Base-by-base conservation (phyloP, 2,888 invertebrate genomes). In the Cephus pygmeus region DNA sequence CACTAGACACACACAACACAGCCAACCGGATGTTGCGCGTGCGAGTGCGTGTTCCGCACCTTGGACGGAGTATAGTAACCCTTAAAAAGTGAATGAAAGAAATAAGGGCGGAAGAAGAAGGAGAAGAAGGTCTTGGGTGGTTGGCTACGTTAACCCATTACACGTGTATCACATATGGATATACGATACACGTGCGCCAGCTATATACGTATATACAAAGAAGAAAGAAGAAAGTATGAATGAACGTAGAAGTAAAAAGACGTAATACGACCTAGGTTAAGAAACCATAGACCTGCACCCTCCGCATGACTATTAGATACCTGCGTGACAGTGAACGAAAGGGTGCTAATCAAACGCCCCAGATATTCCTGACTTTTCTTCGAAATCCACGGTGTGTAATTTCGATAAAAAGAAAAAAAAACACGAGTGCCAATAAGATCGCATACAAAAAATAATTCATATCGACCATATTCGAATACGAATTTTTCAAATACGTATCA, bases 251-350 rank as follows among this genome's bases (percentile, higher is more conserved):
- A 75, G 75, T 71, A 75, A 77, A 79, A 84, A 87, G 85, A 87
- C 85, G 89, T 89, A 90, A 89, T 86, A 79, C 80, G 88, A 89
- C 85, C 88, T 86, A 84, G 82, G 87, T 73, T 79, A 86, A 88
- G 90, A 90, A 90, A 87, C 90, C 90, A 77, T 89, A 89, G 83
- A 85, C 79, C 83, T 85, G 87, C 85, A 79, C 77, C 81, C 76
- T 80, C 33, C 40, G 35, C 35, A 40, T 34, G 34, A 30, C 30
- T 34, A 73, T 34, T 69, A 34, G 73, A 30, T 30, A 34, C 12
- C 83, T 82, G 84, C 83, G 83, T 79, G 83, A 81, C 81, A 79
- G 77, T 87, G 85, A 88, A 87, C 87, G 87, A 87, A 86, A 85
- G 80, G 78, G 74, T 75, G 75, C 71, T 36, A 71, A 71, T 71